phyloP scores from a whole-genome alignment of 2,113 vertebrate species.

The Pica pica region DNA sequence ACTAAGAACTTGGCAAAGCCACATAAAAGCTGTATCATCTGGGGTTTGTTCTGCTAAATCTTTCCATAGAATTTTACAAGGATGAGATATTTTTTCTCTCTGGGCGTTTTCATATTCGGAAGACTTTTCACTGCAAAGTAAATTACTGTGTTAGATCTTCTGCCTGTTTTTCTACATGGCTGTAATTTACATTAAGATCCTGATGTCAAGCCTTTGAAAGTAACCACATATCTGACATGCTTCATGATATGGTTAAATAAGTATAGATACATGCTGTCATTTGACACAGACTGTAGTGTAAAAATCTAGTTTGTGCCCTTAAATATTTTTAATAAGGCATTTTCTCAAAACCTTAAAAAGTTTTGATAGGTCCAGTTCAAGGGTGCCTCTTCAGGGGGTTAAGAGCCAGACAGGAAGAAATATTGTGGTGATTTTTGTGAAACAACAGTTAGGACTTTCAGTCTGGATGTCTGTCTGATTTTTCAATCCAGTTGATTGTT shows the following conservation, averaged over 20 bases:
- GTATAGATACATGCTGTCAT: not conserved
- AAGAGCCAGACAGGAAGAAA: not conserved
- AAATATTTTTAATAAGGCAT: not conserved
- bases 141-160: not conserved
- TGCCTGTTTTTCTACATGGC: not conserved
- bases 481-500: not conserved
- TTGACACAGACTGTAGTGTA: not conserved
- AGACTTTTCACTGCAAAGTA: not conserved
- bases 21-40: not conserved
- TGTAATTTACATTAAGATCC: not conserved
- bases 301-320: not conserved
- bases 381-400: not conserved
- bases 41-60: not conserved
- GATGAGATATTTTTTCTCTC: not conserved
- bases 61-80: conserved; percentile 19
- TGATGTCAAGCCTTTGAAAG: not conserved
- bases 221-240: not conserved
- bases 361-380: rapidly evolving
- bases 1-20: not conserved
- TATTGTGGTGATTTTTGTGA: not conserved
- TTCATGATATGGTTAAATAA: not conserved
- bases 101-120: not conserved
- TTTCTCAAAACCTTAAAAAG: not conserved
- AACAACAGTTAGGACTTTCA: not conserved
- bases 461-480: not conserved